Evolutionary conservation across 2,888 invertebrate genomes (phyloP).

Genomic region (Cyaniris semiargus): DNA sequence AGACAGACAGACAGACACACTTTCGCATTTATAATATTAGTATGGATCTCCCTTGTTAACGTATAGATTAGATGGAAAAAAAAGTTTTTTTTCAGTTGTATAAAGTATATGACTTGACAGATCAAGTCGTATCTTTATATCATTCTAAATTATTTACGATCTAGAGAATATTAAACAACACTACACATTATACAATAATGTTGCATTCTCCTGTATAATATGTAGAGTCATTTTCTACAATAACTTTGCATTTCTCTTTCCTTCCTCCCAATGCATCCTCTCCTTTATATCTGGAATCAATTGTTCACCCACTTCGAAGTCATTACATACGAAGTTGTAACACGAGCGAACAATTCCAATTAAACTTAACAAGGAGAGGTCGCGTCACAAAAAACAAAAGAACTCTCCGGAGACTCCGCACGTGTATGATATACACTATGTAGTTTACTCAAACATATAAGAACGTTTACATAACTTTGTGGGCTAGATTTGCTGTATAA

Average conservation of each 20-base stretch:
- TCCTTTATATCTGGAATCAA: not conserved
- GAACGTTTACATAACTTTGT: not conserved
- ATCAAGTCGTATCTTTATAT: too few species aligned
- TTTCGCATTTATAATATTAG: too few species aligned
- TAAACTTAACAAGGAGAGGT: slow-evolving; percentile 10
- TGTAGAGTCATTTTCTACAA: too few species aligned
- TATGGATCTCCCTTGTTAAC: too few species aligned
- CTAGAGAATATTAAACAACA: too few species aligned
- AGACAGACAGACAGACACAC: too few species aligned
- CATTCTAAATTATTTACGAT: too few species aligned
- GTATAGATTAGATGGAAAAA: too few species aligned
- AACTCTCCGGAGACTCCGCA: not conserved
- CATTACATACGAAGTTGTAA: slow-evolving; percentile 3
- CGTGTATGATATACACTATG: not conserved
- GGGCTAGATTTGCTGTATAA: not conserved
- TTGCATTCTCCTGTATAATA: too few species aligned
- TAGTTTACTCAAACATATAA: not conserved
- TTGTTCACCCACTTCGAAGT: not conserved
- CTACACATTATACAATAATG: too few species aligned
- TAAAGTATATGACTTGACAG: not conserved
- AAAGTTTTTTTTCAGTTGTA: too few species aligned
- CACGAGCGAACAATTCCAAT: slow-evolving; percentile 15
- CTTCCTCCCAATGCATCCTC: not conserved
- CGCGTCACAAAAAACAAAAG: slow-evolving; percentile 14
- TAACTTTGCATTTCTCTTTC: not conserved